Evolutionary conservation across 2,888 invertebrate species (phyloP), one percentile per base, ranked within the genome.

Genomic region (Adelognathus sp.): DNA sequence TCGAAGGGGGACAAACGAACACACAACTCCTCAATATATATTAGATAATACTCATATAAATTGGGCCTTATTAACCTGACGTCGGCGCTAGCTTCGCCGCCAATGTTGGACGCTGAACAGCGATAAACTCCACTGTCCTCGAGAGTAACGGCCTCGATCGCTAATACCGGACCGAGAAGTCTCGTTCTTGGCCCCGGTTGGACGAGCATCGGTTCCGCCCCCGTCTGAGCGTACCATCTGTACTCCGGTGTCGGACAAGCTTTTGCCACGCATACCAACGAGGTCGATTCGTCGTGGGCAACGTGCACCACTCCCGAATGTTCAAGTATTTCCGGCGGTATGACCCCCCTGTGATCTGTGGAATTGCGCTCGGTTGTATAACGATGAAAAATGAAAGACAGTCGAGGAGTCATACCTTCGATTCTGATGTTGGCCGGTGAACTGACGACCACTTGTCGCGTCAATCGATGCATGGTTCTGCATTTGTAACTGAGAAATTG

Each of bases 181-280:
- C 95, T 93, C 29, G 94, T 93, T 76, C 95, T 92, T 0, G 95
- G 94, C 2, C 95, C 95, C 31, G 94, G 94, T 7, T 94, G 91
- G 7, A 95, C 94, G 41, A 94, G 92, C 87, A 93, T 92, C 1
- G 95, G 94, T 73, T 95, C 95, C 18, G 94, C 92, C 3, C 94
- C 94, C 27, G 94, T 94, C 85, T 94, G 94, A 18, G 94, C 93
- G 86, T 94, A 95, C 95, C 95, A 95, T 85, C 95, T 94, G 92
- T 96, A 94, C 92, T 95, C 95, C n/a, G 96, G 96, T 46, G 95
- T 93, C 73, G 96, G 96, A 91, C 95, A 96, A 71, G 95, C 96
- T 89, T 95, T 95, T n/a, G 96, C 95, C 52, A 96, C 94, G 92
- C 96, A 96, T 79, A 96, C 93, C 82, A 96, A 91, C 70, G 96